phyloP scores from a whole-genome alignment of 2,797 vertebrate genomes.

The Gallinago nigripennis region DNA sequence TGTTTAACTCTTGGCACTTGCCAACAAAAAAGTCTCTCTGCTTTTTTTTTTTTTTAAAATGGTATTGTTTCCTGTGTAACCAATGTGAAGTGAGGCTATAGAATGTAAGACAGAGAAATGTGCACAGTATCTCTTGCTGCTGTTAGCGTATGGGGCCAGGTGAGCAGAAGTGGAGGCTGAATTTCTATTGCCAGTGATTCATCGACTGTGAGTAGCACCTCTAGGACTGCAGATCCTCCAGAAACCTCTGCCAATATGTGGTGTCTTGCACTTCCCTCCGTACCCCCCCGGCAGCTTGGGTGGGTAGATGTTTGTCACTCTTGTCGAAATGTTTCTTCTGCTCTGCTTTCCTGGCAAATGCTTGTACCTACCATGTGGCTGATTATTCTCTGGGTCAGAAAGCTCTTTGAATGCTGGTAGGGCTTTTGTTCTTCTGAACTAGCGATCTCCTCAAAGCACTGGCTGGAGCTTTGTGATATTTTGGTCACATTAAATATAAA shows the following conservation, averaged over 20 bases:
- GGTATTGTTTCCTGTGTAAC: neutral
- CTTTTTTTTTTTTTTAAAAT: neutral
- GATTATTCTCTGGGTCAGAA: neutral
- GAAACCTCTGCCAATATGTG: neutral
- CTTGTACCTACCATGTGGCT: fast-evolving
- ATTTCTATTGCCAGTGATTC: neutral
- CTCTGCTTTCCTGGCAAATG: neutral
- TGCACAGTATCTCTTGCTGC: neutral
- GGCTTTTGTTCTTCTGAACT: neutral
- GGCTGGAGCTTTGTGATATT: neutral
- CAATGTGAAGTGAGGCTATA: neutral
- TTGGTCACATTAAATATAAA: neutral
- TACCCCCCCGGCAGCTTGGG: neutral
- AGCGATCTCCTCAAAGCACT: neutral
- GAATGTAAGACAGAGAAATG: neutral
- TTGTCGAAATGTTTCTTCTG: neutral
- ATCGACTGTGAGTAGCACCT: neutral
- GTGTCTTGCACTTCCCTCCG: neutral
- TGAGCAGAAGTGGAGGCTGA: neutral
- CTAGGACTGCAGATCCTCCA: neutral
- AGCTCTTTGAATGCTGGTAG: neutral
- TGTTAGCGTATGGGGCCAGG: neutral
- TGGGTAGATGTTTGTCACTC: neutral
- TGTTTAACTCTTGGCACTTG: neutral
- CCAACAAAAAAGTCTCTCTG: neutral